Base-by-base conservation (phyloP, 1,140 invertebrate genomes). In the Cyclina sinensis region DNA sequence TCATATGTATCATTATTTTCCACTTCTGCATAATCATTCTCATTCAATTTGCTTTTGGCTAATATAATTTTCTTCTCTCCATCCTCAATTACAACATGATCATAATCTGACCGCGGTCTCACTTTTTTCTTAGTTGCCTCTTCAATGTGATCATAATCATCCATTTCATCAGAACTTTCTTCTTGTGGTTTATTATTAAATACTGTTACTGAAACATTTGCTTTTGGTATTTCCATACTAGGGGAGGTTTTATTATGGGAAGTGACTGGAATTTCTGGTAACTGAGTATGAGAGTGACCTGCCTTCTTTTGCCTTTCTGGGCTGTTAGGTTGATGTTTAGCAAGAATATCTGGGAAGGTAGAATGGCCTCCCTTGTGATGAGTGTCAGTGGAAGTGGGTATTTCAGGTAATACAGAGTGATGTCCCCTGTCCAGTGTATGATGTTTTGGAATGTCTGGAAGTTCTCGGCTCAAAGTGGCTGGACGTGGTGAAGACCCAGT, bases 21-120 rank as follows among this genome's bases (percentile, higher is more conserved):
- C 0, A 88, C 86, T 83, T 88, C 86, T 43, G 80, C 86, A 74
- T 88, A 82, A 83, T 88, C 86, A 88, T 88, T 83, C 57, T 82
- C 86, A 57, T 88, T 73, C 2, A 76, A 11, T 82, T 88, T 88
- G 14, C 18, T 43, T 81, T 83, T 88, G n/a, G 86, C 79, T 46
- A 27, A 35, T 54, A 82, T 46, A 27, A 88, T 76, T 39, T 32
- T 62, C 46, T 70, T 74, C 57, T 57, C 46, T n/a, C 70, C 79
- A 62, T 32, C 62, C 57, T 82, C 86, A 39, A 88, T 37, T n/a
- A 88, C 86, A 54, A 88, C 86, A 74, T 88, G 86, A 35, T 88
- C 86, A 59, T 88, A 88, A 88, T 88, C 80, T 35, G 86, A 88
- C 24, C 78, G 30, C 4, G 79, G 68, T 73, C 80, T 11, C 2